Evolutionary conservation across 2,888 invertebrate species (phyloP), one percentile per base, ranked within the genome.

Genomic region (Stenurella melanura): DNA sequence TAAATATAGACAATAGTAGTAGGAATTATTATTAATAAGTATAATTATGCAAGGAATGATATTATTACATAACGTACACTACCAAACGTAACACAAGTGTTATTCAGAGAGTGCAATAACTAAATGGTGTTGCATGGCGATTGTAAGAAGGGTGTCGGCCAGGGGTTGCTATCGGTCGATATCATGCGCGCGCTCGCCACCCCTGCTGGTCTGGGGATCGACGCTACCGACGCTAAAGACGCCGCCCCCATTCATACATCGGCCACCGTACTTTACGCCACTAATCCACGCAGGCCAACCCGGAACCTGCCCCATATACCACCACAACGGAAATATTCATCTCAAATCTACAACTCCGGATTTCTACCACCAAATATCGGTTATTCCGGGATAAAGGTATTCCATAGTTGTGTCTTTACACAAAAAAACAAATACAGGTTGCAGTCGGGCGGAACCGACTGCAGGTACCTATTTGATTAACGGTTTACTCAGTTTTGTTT

Each of bases 51-150:
- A 90, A 90, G 89, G 89, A 90, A 89, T 89, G 88, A 90, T 89
- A 90, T 90, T 90, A 90, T 90, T 90, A 90, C 90, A 90, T 90
- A 90, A 90, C 90, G 90, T 90, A 90, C 90, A 90, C 90, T 91
- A 91, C 91, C 90, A 91, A 91, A 91, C 91, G 91, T 91, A 92
- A 92, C 91, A 91, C 91, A 91, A 92, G 91, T 91, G 91, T 91
- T 91, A 91, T 91, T 90, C 90, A 91, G 90, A 91, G 91, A 91
- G 91, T 91, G 91, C 92, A 91, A 91, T 91, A 92, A 92, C 92
- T 92, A 92, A 92, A 92, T 92, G 92, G 90, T 90, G 89, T 89
- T 89, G 90, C 89, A 89, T 89, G 88, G 90, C 88, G 87, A 87
- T 89, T 86, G 88, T 86, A 87, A 86, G 87, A 89, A 88, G 89